These are phyloP conservation scores for Aphidius colemani DNA, from an alignment of 2,888 invertebrate genomes.

Conservation along the genomic window DNA sequence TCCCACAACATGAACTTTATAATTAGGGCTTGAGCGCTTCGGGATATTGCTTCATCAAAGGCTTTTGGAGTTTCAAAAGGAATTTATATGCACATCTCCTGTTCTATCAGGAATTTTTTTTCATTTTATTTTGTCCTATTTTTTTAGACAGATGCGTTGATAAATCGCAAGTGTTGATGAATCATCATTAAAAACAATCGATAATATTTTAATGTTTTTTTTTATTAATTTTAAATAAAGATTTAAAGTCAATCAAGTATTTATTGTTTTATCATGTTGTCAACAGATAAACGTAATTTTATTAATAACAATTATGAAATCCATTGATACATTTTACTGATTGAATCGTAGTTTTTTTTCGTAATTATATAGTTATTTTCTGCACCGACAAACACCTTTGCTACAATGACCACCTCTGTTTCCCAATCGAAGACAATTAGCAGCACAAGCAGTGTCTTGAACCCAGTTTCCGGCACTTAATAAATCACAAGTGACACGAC, in stretches of 20 bases:
- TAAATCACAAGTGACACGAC: slow-evolving; percentile 51
- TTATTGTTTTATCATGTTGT: too few species aligned
- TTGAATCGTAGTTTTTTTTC: too few species aligned
- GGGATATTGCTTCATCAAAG: slow-evolving; percentile 27
- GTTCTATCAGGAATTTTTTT: not conserved
- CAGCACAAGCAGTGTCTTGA: slow-evolving; percentile 47
- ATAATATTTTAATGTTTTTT: too few species aligned
- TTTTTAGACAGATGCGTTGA: not conserved
- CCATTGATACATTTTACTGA: not conserved
- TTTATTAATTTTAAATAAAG: too few species aligned
- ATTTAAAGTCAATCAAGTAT: too few species aligned
- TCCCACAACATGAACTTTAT: slow-evolving; percentile 37
- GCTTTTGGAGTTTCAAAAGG: slow-evolving; percentile 9
- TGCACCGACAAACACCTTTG: slow-evolving; percentile 46
- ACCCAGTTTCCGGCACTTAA: slow-evolving; percentile 40
- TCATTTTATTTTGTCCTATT: not conserved
- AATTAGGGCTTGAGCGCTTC: slow-evolving; percentile 40
- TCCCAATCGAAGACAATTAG: slow-evolving; percentile 49
- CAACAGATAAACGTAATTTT: not conserved
- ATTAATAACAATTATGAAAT: not conserved
- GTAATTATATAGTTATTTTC: slow-evolving; percentile 45
- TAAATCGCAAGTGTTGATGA: not conserved
- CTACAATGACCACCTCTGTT: slow-evolving; percentile 50
- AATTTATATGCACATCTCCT: slow-evolving; percentile 6
- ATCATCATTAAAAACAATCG: too few species aligned